Evolutionary conservation across 2,113 vertebrate genomes (phyloP).

Genomic region (Agapornis roseicollis): DNA sequence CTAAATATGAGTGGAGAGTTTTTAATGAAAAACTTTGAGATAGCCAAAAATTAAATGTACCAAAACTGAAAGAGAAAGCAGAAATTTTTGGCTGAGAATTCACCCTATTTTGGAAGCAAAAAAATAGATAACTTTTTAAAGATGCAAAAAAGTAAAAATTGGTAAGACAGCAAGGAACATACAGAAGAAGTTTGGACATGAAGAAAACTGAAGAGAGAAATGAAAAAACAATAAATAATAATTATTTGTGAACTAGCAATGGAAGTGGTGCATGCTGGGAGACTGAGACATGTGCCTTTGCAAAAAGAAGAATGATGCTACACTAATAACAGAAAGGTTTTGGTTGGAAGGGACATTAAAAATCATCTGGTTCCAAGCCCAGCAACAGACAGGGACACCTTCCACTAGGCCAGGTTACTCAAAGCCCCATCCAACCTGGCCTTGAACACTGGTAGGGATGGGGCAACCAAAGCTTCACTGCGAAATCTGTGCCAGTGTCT

Average conservation of each 20-base stretch:
- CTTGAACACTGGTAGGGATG: not conserved
- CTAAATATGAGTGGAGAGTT: not conserved
- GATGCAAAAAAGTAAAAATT: not conserved
- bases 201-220: not conserved
- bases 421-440: not conserved
- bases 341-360: not conserved
- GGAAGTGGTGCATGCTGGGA: not conserved
- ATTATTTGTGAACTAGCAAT: not conserved
- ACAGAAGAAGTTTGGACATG: not conserved
- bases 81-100: not conserved
- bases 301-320: not conserved
- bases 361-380: not conserved
- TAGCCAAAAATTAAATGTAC: not conserved
- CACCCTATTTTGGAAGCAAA: not conserved
- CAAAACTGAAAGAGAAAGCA: not conserved
- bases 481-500: not conserved
- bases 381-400: not conserved
- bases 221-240: not conserved
- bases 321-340: not conserved
- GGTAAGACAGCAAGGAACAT: not conserved
- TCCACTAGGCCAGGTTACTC: not conserved
- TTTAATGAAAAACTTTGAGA: not conserved
- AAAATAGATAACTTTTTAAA: not conserved
- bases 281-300: not conserved
- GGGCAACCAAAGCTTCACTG: not conserved